Conservation (phyloP, 2,888 invertebrate species). For the Prosapia bicincta region DNA sequence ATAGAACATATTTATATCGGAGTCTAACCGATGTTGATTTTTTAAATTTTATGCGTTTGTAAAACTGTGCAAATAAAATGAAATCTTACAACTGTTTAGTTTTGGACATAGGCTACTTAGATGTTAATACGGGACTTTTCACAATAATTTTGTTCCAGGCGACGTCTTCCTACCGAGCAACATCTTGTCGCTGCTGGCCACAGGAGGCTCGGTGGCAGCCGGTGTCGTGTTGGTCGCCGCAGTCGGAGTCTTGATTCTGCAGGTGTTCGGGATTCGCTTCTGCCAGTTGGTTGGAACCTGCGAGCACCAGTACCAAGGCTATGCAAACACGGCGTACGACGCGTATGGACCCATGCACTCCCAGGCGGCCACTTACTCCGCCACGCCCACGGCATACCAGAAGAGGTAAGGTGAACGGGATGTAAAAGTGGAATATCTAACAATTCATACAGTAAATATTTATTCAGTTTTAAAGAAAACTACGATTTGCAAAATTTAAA, state of each 20-base stretch:
- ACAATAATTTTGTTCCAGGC: slow-evolving; percentile 26
- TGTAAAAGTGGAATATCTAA: too few species aligned
- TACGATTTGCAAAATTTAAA: too few species aligned
- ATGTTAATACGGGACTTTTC: too few species aligned
- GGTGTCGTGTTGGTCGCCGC: slow-evolving; percentile 37
- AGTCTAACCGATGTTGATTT: too few species aligned
- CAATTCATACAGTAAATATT: too few species aligned
- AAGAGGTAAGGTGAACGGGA: slow-evolving; percentile 22
- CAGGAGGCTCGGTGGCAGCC: slow-evolving; percentile 37
- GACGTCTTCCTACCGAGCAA: slow-evolving; percentile 28
- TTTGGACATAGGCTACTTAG: too few species aligned
- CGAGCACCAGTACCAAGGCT: slow-evolving; percentile 19
- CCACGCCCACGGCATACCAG: slow-evolving; percentile 10
- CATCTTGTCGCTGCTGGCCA: slow-evolving; percentile 23
- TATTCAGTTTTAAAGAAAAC: too few species aligned
- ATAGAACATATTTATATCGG: too few species aligned
- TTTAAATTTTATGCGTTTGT: too few species aligned
- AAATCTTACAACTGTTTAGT: too few species aligned
- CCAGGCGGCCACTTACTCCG: background rate
- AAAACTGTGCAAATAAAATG: too few species aligned
- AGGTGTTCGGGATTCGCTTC: slow-evolving; percentile 37
- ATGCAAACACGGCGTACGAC: background rate
- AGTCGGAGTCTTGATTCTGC: slow-evolving; percentile 37
- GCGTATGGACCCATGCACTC: background rate
- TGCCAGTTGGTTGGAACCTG: slow-evolving; percentile 41